Conservation (phyloP, 2,888 invertebrate genomes). For the Melolontha melolontha region DNA sequence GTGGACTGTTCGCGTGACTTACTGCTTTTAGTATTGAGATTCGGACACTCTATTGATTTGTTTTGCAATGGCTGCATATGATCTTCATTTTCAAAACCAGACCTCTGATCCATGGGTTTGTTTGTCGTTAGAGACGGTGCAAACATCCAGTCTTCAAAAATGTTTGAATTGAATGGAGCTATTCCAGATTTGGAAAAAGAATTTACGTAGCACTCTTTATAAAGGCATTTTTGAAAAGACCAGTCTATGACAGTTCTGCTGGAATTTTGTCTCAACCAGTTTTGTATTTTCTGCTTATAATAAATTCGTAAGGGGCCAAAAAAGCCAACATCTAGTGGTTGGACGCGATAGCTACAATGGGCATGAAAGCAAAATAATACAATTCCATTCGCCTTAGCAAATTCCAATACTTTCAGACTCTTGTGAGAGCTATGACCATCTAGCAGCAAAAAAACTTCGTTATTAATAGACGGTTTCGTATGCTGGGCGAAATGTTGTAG, state of each 20-base stretch:
- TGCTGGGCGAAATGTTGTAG: conserved; percentile 10
- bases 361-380: no score
- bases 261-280: conserved; percentile 19
- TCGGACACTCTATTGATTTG: background rate
- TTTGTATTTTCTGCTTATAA: conserved; percentile 35
- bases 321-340: no score
- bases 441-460: background rate
- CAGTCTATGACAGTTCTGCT: conserved; percentile 20
- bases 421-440: conserved; percentile 36
- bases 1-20: background rate
- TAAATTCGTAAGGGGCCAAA: conserved; percentile 28
- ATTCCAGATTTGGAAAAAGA: conserved; percentile 32
- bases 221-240: conserved; percentile 36
- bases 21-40: background rate
- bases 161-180: conserved; percentile 32
- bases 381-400: no score
- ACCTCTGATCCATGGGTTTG: background rate
- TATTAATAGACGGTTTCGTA: background rate
- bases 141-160: conserved; percentile 41
- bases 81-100: background rate
- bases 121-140: conserved; percentile 39
- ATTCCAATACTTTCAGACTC: no score
- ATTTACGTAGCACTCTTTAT: conserved; percentile 28
- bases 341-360: no score
- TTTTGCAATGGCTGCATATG: background rate